phyloP scores from a whole-genome alignment of 2,113 vertebrate species.

The Cephalophus harveyi region DNA sequence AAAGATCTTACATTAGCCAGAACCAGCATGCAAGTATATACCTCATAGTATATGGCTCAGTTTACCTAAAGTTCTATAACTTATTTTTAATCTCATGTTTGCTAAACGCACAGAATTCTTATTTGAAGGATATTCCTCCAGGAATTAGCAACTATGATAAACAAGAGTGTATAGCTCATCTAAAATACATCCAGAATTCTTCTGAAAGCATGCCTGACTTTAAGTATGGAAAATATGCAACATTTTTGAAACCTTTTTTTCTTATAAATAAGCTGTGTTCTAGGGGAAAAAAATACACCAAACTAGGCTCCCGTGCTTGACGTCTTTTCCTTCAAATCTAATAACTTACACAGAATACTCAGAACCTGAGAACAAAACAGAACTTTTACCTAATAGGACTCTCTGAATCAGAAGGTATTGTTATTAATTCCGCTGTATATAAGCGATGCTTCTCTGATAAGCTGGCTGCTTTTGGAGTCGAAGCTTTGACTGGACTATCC shows the following conservation, averaged over 20 bases:
- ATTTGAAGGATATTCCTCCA: constrained; percentile 24
- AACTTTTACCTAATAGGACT: constrained; percentile 92
- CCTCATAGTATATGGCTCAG: neutral
- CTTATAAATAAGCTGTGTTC: neutral
- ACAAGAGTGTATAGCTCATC: neutral
- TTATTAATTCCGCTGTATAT: constrained; percentile 88
- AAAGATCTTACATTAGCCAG: neutral
- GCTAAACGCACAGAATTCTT: neutral
- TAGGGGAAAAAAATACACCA: constrained; percentile 27
- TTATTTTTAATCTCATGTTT: neutral
- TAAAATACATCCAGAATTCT: neutral
- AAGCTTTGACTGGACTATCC: constrained; percentile 66
- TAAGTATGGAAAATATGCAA: neutral
- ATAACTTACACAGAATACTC: neutral
- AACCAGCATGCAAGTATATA: neutral
- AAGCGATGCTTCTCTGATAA: constrained; percentile 74
- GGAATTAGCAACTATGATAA: neutral
- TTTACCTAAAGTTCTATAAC: neutral
- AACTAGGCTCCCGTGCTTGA: neutral
- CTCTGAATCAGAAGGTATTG: constrained; percentile 75
- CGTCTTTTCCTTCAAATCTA: constrained; percentile 18
- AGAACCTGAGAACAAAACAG: neutral
- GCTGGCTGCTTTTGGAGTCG: constrained; percentile 80
- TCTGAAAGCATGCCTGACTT: neutral
- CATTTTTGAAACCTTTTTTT: constrained; percentile 3